A percentile compares a stretch with the other conserved stretches of the same genome.
Conservation (phyloP, 2,888 invertebrate genomes). For the Cinara cedri region DNA sequence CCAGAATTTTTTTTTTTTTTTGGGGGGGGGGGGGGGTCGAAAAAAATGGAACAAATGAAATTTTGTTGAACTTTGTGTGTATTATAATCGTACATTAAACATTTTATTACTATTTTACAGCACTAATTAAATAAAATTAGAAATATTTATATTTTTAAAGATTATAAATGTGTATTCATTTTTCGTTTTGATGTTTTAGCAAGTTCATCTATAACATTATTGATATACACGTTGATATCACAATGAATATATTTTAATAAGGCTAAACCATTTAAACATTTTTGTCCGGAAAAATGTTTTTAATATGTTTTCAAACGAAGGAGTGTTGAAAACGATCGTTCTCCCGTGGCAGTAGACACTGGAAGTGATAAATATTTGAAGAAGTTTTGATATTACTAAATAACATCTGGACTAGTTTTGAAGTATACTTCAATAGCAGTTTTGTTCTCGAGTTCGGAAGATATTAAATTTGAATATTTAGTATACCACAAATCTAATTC, state of each 20-base stretch:
- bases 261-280: conserved; percentile 14
- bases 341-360: not conserved
- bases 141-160: too few species aligned
- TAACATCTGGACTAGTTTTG: not conserved
- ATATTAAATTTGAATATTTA: conserved; percentile 7
- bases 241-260: conserved; percentile 9
- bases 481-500: too few species aligned
- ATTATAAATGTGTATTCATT: not conserved
- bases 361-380: conserved; percentile 17
- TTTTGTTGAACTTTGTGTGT: too few species aligned
- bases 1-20: too few species aligned
- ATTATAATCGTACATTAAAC: too few species aligned
- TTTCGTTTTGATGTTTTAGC: not conserved
- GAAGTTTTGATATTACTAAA: not conserved
- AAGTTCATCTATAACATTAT: too few species aligned
- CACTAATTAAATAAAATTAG: too few species aligned
- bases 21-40: too few species aligned
- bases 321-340: not conserved
- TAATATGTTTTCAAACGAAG: conserved; percentile 3
- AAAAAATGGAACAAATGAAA: too few species aligned
- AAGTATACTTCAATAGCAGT: conserved; percentile 6
- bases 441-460: not conserved
- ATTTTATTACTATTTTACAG: too few species aligned
- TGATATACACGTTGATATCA: conserved; percentile 1
- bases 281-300: not conserved